Evolutionary conservation across 2,888 invertebrate species (phyloP).

Genomic region (Scrobipalpa atriplicella): DNA sequence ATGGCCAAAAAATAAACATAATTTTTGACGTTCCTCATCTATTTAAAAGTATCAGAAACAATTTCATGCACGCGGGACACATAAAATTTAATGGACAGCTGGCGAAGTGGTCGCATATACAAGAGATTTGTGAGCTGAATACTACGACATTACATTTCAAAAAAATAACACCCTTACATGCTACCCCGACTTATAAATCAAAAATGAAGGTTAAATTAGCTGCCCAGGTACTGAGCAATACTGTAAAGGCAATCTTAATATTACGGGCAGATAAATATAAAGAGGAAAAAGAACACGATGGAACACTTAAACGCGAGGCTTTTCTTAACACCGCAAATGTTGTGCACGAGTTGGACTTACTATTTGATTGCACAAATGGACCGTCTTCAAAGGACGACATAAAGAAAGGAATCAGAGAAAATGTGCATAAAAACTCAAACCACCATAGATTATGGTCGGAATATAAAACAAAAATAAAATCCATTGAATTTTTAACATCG

Average conservation of each 20-base stretch:
- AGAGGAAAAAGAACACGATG: background rate
- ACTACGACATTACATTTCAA: background rate
- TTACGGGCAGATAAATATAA: background rate
- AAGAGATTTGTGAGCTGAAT: background rate
- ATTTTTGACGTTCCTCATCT: background rate
- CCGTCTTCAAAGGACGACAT: background rate
- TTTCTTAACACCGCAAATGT: constrained; percentile 1
- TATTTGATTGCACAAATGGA: constrained; percentile 1
- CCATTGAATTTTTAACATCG: background rate
- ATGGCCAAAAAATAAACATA: background rate
- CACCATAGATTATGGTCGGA: constrained; percentile 1
- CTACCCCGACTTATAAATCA: background rate
- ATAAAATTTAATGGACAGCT: background rate
- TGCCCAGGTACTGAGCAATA: background rate
- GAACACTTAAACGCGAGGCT: background rate
- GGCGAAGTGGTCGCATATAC: background rate
- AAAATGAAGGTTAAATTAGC: constrained; percentile 6
- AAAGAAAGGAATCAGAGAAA: background rate
- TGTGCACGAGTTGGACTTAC: background rate
- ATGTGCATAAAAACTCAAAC: background rate
- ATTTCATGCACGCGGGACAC: background rate
- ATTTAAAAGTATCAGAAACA: background rate
- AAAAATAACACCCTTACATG: background rate
- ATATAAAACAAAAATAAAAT: background rate
- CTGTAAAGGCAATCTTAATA: background rate